Evolutionary conservation across 2,113 vertebrate genomes (phyloP).

Genomic region (Saccopteryx leptura): DNA sequence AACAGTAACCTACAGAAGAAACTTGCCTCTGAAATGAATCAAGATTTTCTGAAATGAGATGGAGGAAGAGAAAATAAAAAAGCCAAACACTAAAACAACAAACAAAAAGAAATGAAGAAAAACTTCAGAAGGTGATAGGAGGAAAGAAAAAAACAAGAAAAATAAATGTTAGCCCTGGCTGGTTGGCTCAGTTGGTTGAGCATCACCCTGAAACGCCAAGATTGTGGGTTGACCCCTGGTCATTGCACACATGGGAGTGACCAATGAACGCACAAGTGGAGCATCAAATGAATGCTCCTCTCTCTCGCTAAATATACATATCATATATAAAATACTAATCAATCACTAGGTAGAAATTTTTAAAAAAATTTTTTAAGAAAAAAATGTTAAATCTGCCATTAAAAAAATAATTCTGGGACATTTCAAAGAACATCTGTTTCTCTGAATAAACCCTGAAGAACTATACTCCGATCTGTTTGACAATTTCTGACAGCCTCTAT

Average conservation of each 20-base stretch:
- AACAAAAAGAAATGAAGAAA: neutral
- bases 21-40: constrained; percentile 29
- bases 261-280: no score
- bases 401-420: neutral
- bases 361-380: neutral
- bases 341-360: no score
- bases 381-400: neutral
- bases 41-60: constrained; percentile 46
- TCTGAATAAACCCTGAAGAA: neutral
- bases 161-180: no score
- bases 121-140: neutral
- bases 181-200: no score
- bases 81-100: neutral
- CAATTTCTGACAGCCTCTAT: neutral
- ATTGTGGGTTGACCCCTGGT: no score
- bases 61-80: neutral
- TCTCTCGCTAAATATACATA: no score
- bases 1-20: neutral
- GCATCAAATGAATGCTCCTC: no score
- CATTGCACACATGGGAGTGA: no score
- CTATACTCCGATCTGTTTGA: neutral
- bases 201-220: no score
- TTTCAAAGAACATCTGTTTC: constrained; percentile 32
- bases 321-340: no score
- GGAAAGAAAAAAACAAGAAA: neutral